Evolutionary conservation across 2,113 vertebrate species (phyloP).

Genomic region (Zosterops pallidus): DNA sequence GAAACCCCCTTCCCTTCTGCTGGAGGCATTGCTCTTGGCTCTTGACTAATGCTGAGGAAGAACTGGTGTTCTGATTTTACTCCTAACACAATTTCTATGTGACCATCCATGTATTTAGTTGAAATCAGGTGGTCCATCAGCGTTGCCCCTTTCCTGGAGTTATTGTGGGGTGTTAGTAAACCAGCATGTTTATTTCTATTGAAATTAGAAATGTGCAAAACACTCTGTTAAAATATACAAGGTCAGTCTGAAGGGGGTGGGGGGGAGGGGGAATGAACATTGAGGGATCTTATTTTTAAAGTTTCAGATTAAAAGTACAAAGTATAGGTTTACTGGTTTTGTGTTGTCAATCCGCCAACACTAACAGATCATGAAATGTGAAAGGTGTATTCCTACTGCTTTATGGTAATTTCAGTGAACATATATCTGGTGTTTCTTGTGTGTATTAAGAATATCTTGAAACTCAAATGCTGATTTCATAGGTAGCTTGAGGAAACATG

Average conservation of each 20-base stretch:
- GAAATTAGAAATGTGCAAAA: background rate
- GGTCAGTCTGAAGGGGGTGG: too few relatives aligned
- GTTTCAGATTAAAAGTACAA: background rate
- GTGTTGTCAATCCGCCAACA: background rate
- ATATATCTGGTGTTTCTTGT: background rate
- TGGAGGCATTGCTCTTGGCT: background rate
- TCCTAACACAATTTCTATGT: background rate
- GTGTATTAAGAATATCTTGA: background rate
- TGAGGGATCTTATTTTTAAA: background rate
- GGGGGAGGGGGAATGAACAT: too few relatives aligned
- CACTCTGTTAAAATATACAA: background rate
- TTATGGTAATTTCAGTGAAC: background rate
- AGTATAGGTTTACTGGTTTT: background rate
- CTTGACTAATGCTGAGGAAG: background rate
- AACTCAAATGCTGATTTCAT: background rate
- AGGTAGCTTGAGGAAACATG: background rate
- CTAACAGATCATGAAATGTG: background rate
- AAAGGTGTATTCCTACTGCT: background rate
- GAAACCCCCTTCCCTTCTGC: background rate
- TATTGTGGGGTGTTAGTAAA: background rate
- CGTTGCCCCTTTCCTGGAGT: background rate
- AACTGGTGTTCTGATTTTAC: background rate
- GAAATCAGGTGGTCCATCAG: background rate
- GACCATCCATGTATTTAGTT: background rate
- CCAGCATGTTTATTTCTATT: background rate